Evolutionary conservation across 2,797 vertebrate species (phyloP), one percentile per base, ranked within the genome.

Genomic region (Acrocephalus scirpaceus): DNA sequence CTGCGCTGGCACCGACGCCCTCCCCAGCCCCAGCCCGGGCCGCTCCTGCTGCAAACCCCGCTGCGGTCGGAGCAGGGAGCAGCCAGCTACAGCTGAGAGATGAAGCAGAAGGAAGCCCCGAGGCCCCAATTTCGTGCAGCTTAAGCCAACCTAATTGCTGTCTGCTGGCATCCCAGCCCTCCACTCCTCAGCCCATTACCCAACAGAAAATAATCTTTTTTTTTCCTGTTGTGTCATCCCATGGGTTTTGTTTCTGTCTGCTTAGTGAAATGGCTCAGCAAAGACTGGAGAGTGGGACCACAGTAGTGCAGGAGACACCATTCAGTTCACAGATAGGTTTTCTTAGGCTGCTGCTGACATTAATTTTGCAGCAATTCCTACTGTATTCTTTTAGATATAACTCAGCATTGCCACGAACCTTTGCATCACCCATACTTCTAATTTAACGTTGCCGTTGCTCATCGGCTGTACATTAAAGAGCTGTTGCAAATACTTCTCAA

Each of bases 11-110:
- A 3, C 42, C 12, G 9, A 5, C 4, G 18, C n/a, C 18, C 6
- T 7, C 16, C 16, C 6, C 62, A 20, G 53, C 26, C 50, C 44
- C 50, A 38, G 51, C 69, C 26, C 61, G 2, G 12, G n/a, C 51
- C 8, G 74, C 62, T 61, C 54, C 64, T 29, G 61, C 60, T 3
- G 10, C 64, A 48, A 44, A 44, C 13, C 60, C 44, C 1, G 2
- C 67, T 40, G 2, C 1, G 29, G 56, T 3, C 0, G 1, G 27
- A 57, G 64, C 0, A 1, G 53, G 32, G 48, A 32, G 29, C 2
- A 3, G 51, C 47, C 18, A 7, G 13, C 11, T 18, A 27, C 53
- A 47, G 69, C 40, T 14, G 2, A 32, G 60, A 70, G 56, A 60
- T 0, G 2, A 38, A 48, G 40, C 75, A 48, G 44, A 57, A 65